Conservation (phyloP, 2,888 invertebrate genomes). For the Gortyna flavago region DNA sequence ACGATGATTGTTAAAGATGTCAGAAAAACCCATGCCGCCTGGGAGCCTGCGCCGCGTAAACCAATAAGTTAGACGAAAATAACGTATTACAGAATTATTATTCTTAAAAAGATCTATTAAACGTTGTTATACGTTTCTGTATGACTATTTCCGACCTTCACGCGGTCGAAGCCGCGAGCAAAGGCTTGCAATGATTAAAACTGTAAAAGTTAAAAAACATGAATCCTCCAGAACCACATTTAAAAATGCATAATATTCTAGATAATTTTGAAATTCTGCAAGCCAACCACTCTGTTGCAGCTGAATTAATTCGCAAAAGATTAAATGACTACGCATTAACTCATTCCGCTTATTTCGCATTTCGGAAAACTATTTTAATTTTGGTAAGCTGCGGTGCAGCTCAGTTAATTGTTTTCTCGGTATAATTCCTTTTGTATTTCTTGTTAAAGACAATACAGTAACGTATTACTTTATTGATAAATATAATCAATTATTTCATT, state of each 20-base stretch:
- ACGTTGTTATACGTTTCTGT: too few relatives aligned
- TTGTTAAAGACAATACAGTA: background rate
- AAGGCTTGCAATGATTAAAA: background rate
- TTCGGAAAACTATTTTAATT: conserved; percentile 22
- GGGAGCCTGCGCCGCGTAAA: too few relatives aligned
- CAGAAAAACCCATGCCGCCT: too few relatives aligned
- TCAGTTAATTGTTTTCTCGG: conserved; percentile 21
- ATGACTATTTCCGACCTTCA: background rate
- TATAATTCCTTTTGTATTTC: background rate
- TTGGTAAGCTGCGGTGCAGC: conserved; percentile 5
- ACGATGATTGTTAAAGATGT: too few relatives aligned
- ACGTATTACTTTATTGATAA: too few relatives aligned
- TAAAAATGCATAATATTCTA: conserved; percentile 31
- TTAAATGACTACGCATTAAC: conserved; percentile 39
- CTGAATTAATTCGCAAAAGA: conserved; percentile 39
- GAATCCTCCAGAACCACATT: background rate
- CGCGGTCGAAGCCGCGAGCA: background rate
- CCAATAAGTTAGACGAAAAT: too few relatives aligned
- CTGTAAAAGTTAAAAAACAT: background rate
- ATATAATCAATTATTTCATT: background rate
- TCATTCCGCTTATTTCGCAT: conserved; percentile 33
- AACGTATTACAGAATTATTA: too few relatives aligned
- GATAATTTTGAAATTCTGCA: conserved; percentile 28
- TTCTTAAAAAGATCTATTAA: too few relatives aligned
- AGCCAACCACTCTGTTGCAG: conserved; percentile 20